Percentiles rank a stretch among this genome's conserved stretches.
phyloP scores from a whole-genome alignment of 2,113 vertebrate genomes.

The Macquaria australasica region DNA sequence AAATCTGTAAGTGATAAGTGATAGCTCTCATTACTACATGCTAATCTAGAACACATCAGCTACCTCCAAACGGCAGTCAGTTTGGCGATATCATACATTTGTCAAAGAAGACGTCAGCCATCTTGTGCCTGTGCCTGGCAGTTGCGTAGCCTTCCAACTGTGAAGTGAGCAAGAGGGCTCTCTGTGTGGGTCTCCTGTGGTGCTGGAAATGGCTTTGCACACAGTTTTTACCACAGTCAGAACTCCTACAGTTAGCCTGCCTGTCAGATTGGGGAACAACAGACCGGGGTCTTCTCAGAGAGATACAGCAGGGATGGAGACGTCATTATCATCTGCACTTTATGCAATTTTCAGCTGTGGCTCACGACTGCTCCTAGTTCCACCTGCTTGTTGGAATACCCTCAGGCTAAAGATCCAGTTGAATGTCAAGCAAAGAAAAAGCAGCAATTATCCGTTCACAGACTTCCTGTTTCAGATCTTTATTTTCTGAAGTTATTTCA shows the following conservation, averaged over 20 bases:
- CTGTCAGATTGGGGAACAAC: slow-evolving; percentile 47
- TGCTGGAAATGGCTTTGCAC: slow-evolving; percentile 60
- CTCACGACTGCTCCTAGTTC: slow-evolving; percentile 36
- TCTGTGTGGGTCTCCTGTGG: slow-evolving; percentile 41
- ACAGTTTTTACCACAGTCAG: slow-evolving; percentile 65
- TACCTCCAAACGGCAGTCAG: background rate
- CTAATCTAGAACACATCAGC: background rate
- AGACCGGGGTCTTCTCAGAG: slow-evolving; percentile 30
- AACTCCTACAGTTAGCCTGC: slow-evolving; percentile 53
- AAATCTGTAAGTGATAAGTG: background rate
- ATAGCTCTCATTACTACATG: background rate
- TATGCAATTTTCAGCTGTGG: slow-evolving; percentile 28
- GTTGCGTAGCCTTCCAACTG: slow-evolving; percentile 30
- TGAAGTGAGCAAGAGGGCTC: slow-evolving; percentile 52
- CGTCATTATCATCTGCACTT: slow-evolving; percentile 55
- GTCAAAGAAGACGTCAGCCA: background rate
- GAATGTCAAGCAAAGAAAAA: slow-evolving; percentile 67
- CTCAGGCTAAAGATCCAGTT: slow-evolving; percentile 60
- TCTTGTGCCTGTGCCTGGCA: slow-evolving; percentile 10
- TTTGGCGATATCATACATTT: background rate
- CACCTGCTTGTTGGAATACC: slow-evolving; percentile 57
- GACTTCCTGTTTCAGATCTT: slow-evolving; percentile 49
- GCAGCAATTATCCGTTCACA: slow-evolving; percentile 60
- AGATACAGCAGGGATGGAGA: slow-evolving; percentile 29
- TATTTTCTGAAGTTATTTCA: slow-evolving; percentile 46